Conservation (phyloP, 2,888 invertebrate genomes). For the Cryptus viduatorius region DNA sequence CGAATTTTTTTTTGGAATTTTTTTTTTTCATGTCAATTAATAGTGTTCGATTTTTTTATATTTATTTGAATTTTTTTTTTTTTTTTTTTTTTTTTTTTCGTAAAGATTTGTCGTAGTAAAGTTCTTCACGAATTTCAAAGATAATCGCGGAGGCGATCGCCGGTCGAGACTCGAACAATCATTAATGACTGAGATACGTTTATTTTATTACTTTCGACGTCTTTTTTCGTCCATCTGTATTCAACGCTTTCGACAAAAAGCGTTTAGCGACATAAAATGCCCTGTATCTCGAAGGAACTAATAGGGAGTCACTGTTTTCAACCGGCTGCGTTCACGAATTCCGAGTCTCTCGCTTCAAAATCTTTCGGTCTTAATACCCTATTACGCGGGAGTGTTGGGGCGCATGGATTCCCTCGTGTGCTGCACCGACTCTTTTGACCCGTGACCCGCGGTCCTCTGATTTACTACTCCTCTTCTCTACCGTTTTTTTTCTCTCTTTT, state of each 20-base stretch:
- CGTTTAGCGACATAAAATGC: conserved; percentile 45
- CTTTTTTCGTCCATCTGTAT: conserved; percentile 15
- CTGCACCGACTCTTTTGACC: conserved; percentile 73
- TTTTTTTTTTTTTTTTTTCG: not conserved
- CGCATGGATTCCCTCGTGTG: conserved; percentile 49
- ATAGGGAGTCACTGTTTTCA: conserved; percentile 61
- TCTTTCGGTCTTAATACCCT: conserved; percentile 71
- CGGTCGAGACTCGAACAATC: conserved; percentile 1
- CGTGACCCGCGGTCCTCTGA: conserved; percentile 76
- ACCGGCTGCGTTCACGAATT: conserved; percentile 66
- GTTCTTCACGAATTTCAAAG: conserved; percentile 40
- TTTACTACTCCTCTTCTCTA: conserved; percentile 69
- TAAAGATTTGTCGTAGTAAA: conserved; percentile 1
- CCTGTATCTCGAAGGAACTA: conserved; percentile 66
- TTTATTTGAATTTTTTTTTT: not conserved
- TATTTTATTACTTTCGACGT: conserved; percentile 35
- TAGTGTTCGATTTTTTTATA: not conserved
- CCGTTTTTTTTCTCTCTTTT: conserved; percentile 39
- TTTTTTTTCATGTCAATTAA: not conserved
- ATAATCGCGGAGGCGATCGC: conserved; percentile 36
- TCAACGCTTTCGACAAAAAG: conserved; percentile 50
- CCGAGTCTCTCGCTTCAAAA: conserved; percentile 66
- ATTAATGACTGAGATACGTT: conserved; percentile 36
- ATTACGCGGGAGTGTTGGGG: conserved; percentile 63
- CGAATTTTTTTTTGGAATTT: no score